Evolutionary conservation across 2,797 vertebrate species (phyloP), one percentile per base, ranked within the genome.

Genomic region (Cephalopachus bancanus): DNA sequence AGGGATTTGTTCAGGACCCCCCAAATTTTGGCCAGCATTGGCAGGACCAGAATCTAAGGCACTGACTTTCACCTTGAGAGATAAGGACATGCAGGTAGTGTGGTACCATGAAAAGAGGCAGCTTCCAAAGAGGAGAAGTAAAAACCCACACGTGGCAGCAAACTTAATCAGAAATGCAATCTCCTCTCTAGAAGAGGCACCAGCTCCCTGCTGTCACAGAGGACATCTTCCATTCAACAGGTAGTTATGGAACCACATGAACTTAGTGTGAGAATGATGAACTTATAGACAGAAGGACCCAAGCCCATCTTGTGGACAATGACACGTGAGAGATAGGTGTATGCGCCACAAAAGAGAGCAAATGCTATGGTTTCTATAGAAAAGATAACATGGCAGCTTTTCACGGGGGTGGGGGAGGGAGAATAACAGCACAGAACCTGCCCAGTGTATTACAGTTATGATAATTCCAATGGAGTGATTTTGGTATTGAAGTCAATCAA

Each of bases 161-260:
- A 84, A 24, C 16, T 26, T 33, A 16, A 59, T 60, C 11, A 57
- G 72, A 91, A 37, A n/a, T 26, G 65, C 7, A 9, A 20, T 67
- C 7, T 88, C 19, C 30, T 84, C 44, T 59, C 72, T 10, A 62
- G n/a, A 81, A 86, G 20, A 69, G 14, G 37, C 7, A 7, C 10
- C 10, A 22, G 26, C 37, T 44, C 20, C 44, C 30, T 26, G 33
- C 15, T 65, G 8, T 65, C 10, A 44, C 64, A 44, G n/a, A n/a
- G 51, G 71, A 30, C 2, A 60, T 55, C 60, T 37, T 78, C 51
- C 20, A 12, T 28, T 60, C 79, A 49, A 8, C 5, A 44, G 49
- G 33, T 5, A 76, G 8, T 44, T 33, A 49, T 1, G n/a, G 78
- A 83, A 44, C 3, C 0, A 0, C 6, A 10, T 44, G 37, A 37